A percentile compares a stretch with the other conserved stretches of the same genome.
Conservation (phyloP, 2,797 vertebrate species). For the Danio tinwini region DNA sequence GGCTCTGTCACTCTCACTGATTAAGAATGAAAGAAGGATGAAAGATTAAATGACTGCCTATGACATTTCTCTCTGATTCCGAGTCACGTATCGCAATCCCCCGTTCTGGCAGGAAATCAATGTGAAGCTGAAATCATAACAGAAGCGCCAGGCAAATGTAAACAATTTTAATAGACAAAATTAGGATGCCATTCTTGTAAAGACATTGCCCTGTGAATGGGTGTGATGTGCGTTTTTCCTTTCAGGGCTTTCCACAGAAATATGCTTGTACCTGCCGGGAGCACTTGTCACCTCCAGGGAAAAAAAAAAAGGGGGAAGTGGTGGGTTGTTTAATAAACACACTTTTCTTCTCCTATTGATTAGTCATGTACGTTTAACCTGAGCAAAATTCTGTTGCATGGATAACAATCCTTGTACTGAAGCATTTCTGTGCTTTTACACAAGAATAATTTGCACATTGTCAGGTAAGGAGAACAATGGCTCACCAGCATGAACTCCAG, state of each 20-base stretch:
- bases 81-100: constrained; percentile 1
- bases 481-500: background rate
- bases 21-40: constrained; percentile 19
- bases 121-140: constrained; percentile 8
- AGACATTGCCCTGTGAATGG: constrained; percentile 5
- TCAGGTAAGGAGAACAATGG: background rate
- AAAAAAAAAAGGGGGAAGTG: background rate
- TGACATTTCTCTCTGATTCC: constrained; percentile 16
- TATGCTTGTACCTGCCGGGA: background rate
- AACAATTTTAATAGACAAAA: constrained; percentile 12
- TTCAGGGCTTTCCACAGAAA: constrained; percentile 1
- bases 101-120: constrained; percentile 11
- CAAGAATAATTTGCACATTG: background rate
- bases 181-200: constrained; percentile 13
- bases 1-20: constrained; percentile 1
- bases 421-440: background rate
- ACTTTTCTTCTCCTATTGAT: background rate
- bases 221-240: background rate
- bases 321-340: background rate
- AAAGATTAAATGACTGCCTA: constrained; percentile 19
- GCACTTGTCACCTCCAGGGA: background rate
- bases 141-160: constrained; percentile 1
- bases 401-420: background rate
- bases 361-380: background rate
- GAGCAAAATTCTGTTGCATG: background rate